A percentile compares a stretch with the other conserved stretches of the same genome.
Conservation (phyloP, 2,797 vertebrate species). For the Craterocephalus amniculus region DNA sequence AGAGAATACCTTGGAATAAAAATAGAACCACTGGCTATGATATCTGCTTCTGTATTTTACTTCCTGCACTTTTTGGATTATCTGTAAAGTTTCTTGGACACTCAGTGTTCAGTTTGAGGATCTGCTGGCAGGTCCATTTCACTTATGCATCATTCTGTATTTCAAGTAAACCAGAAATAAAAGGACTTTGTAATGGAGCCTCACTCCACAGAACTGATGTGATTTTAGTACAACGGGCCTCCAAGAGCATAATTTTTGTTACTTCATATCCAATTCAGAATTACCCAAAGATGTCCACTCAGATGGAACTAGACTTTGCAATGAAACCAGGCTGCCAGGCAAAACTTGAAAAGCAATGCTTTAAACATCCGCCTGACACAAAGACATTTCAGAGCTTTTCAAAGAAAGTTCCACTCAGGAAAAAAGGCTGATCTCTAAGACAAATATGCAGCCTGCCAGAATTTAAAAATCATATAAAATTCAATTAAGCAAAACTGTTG, state of each 20-base stretch:
- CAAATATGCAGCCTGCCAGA: slow-evolving; percentile 13
- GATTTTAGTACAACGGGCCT: slow-evolving; percentile 51
- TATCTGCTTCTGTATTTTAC: slow-evolving; percentile 4
- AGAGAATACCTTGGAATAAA: background rate
- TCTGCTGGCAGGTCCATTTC: slow-evolving; percentile 44
- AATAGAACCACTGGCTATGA: slow-evolving; percentile 2
- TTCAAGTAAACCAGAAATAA: slow-evolving; percentile 50
- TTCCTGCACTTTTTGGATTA: slow-evolving; percentile 18
- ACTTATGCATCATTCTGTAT: slow-evolving; percentile 46
- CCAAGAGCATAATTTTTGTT: slow-evolving; percentile 59
- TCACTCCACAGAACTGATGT: slow-evolving; percentile 48
- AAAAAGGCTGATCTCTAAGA: slow-evolving; percentile 24
- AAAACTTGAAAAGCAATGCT: slow-evolving; percentile 47
- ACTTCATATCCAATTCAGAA: slow-evolving; percentile 54
- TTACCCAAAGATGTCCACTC: slow-evolving; percentile 42
- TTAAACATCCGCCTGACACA: slow-evolving; percentile 43
- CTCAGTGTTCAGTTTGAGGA: slow-evolving; percentile 36
- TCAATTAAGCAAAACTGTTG: slow-evolving; percentile 10
- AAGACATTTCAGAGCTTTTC: slow-evolving; percentile 33
- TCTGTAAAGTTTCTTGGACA: slow-evolving; percentile 26
- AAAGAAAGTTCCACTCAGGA: slow-evolving; percentile 38
- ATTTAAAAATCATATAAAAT: slow-evolving; percentile 27
- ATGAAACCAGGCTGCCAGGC: slow-evolving; percentile 51
- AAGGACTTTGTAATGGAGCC: slow-evolving; percentile 45
- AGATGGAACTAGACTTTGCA: slow-evolving; percentile 45